Evolutionary conservation across 2,888 invertebrate genomes (phyloP), one percentile per base, ranked within the genome.

Genomic region (Plebejus argus): DNA sequence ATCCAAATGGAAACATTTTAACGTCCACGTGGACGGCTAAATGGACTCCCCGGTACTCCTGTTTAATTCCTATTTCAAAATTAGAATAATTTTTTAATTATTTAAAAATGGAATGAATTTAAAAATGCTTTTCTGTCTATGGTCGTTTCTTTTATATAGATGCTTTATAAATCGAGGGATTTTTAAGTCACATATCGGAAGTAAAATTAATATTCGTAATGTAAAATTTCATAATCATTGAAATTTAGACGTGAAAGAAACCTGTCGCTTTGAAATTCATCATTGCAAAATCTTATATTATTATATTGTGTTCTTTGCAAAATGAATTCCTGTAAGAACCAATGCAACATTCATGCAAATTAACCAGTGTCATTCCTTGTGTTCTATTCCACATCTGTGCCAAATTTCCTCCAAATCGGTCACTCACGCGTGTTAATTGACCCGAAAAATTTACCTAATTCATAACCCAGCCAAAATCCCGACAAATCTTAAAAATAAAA

Each of bases 1-100:
- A 87, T 87, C 85, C 86, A 88, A 89, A 90, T 89, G 87, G 89
- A 86, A 83, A 83, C 81, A 79, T 80, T 81, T 79, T 78, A 79
- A 80, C 76, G 74, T 78, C 76, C 78, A 76, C 76, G 77, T 70
- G 76, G 53, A 35, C 77, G 77, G 33, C 77, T 56, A 78, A 74
- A 53, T 76, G 75, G 66, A 74, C 66, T 66, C 66, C 15, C 28
- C 66, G 28, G 66, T 4, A 49, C 66, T 45, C 76, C 76, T 78
- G 75, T 49, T 78, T 61, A 77, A 66, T 66, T 66, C 66, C 66
- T 33, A 66, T 66, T 66, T 33, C 66, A 66, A 66, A 66, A 66
- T 66, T 66, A 18, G 66, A 66, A 66, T 66, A 66, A 18, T 66
- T 66, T 66, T 45, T 66, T 66, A 33, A 66, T 66, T 66, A 66